Evolutionary conservation across 2,797 vertebrate genomes (phyloP), one percentile per base, ranked within the genome.

Genomic region (Hyperoplus immaculatus): DNA sequence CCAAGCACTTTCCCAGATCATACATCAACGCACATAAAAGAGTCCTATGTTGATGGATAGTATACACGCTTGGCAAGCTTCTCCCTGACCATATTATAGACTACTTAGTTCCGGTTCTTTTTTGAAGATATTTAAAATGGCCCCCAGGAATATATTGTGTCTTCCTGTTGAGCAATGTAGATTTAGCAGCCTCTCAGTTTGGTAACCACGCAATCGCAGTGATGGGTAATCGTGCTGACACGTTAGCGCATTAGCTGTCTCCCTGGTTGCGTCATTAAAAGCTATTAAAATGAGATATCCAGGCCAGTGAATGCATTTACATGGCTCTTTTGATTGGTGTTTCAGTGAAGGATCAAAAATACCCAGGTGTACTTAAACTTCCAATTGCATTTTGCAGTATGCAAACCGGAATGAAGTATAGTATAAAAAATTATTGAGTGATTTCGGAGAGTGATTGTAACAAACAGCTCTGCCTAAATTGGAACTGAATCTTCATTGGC

Each of bases 171-270:
- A 62, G 42, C 69, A 74, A 65, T 77, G 78, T 74, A 76, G 78
- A 86, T 75, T 64, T 61, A 85, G 78, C 88, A 85, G 79, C 75
- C 80, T 75, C 75, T 69, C 81, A 57, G 71, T 86, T 75, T 71
- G 77, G 68, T 77, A 69, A 68, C 68, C 61, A 21, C 61, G 72
- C 18, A 29, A 64, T 76, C 61, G 49, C 10, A 50, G 54, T 29
- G 63, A 72, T 42, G 58, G 71, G 42, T 74, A 79, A 81, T 64
- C 71, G 72, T 16, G 67, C 64, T 84, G 86, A 87, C 81, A 75
- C 36, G 69, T 64, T 62, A 39, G 78, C 8, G 7, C 70, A n/a
- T 77, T 36, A 54, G 58, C 76, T 69, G 38, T 67, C 67, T 80
- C 78, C 68, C 79, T 74, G 65, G 81, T 77, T 75, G 79, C 78